Evolutionary conservation across 2,797 vertebrate genomes (phyloP), one percentile per base, ranked within the genome.

Genomic region (Sebastes kiyomatsui): DNA sequence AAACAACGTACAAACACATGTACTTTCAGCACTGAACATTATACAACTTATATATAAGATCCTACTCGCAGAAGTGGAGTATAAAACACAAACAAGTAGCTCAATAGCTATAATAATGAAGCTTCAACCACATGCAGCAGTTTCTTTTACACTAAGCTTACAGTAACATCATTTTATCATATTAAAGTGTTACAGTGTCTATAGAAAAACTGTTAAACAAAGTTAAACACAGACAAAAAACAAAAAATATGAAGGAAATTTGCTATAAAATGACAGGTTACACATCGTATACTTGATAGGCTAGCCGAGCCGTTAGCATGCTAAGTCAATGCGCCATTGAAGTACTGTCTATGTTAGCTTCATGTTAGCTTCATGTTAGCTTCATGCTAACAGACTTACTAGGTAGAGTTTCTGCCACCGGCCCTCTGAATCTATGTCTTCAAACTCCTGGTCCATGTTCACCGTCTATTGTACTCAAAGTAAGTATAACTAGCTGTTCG

Each of bases 351-450:
- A 55, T 42, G 73, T 85, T 93, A 93, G 90, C 92, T 78, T 14
- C 38, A 42, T 7, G 38, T 42, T 42, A 42, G 38, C 38, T 42
- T 42, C 38, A 42, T 16, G 38, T 42, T 42, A 42, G 38, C 38
- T 42, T 16, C 5, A 23, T 75, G 90, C 88, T 93, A 91, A 90
- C 77, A 93, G 11, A 96, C 97, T 97, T 94, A 98, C 97, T 90
- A 96, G 84, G 90, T 98, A 99, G 13, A 97, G 92, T 88, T 96
- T 97, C 77, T 98, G 97, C 97, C 97, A 99, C 94, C 96, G 96
- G 93, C 96, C 96, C 81, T 96, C 95, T 18, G 96, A 96, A 65
- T 99, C 97, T 87, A 96, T 94, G 87, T 97, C 96, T 85, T 96
- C 94, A 94, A 97, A 98, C 89, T 98, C 96, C 90, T 94, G 95